A percentile compares a stretch with the other conserved stretches of the same genome.
Evolutionary conservation across 2,113 vertebrate species (phyloP).

Genomic region (Thalassoma bifasciatum): DNA sequence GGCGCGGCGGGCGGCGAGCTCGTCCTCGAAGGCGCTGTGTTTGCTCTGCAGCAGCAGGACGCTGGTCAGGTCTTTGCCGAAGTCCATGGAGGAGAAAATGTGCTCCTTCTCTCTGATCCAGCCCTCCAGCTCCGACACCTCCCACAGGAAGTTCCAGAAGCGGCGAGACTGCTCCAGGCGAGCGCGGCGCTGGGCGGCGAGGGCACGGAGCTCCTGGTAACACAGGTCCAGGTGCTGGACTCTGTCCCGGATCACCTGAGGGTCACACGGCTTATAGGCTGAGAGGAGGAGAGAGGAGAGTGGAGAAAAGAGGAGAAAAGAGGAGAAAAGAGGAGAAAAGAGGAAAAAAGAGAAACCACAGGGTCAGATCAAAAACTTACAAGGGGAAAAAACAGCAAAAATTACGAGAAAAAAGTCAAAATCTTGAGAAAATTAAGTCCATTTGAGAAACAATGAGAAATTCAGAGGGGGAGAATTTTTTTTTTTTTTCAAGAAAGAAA

Average conservation of each 20-base stretch:
- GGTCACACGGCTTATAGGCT: conserved; percentile 97
- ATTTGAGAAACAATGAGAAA: too few species aligned
- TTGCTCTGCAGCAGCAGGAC: conserved; percentile 92
- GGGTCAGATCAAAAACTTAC: too few species aligned
- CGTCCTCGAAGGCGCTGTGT: conserved; percentile 93
- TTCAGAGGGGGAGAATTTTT: too few species aligned
- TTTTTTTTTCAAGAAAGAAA: too few species aligned
- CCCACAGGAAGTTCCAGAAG: conserved; percentile 96
- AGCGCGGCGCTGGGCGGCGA: conserved; percentile 86
- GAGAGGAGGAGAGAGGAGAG: neutral
- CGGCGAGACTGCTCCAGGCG: conserved; percentile 90
- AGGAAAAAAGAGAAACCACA: too few species aligned
- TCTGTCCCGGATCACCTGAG: conserved; percentile 92
- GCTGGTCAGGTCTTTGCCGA: conserved; percentile 93
- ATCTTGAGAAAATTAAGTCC: too few species aligned
- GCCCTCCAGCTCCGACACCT: conserved; percentile 91
- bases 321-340: too few species aligned
- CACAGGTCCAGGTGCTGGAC: conserved; percentile 92
- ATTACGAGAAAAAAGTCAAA: too few species aligned
- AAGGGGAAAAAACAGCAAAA: too few species aligned
- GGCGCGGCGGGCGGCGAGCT: conserved; percentile 85
- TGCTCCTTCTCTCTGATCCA: conserved; percentile 98
- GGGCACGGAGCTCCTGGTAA: conserved; percentile 86
- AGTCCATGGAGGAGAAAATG: conserved; percentile 93
- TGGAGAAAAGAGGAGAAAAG: too few species aligned